Evolutionary conservation across 2,888 invertebrate genomes (phyloP).

Genomic region (Cryptocephalus primarius): DNA sequence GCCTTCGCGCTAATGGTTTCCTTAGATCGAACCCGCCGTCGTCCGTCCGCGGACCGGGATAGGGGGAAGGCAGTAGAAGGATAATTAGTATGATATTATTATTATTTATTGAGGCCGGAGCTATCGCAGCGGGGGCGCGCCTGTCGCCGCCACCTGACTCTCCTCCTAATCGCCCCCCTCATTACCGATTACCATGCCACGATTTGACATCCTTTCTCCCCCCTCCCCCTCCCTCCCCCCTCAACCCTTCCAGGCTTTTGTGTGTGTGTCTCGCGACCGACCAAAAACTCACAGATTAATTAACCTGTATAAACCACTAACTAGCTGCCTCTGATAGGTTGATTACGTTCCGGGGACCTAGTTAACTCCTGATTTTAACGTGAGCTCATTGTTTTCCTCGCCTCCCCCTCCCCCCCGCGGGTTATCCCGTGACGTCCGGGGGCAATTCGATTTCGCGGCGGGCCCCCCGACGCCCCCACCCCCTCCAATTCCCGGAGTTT

Average conservation of each 20-base stretch:
- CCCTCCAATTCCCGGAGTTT: too few relatives aligned
- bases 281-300: slow-evolving; percentile 32
- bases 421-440: too few relatives aligned
- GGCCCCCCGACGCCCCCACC: too few relatives aligned
- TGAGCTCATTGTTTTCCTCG: too few relatives aligned
- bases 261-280: too few relatives aligned
- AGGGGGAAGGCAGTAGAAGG: neutral
- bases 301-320: slow-evolving; percentile 30
- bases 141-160: slow-evolving; percentile 29
- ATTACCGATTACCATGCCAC: slow-evolving; percentile 32
- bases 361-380: neutral
- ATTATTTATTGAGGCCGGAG: slow-evolving; percentile 13
- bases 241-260: too few relatives aligned
- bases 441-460: too few relatives aligned
- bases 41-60: too few relatives aligned
- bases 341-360: neutral
- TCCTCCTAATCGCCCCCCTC: slow-evolving; percentile 31
- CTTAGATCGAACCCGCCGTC: too few relatives aligned
- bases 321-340: slow-evolving; percentile 21
- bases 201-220: slow-evolving; percentile 29
- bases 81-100: slow-evolving; percentile 19
- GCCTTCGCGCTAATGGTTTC: too few relatives aligned
- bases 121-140: slow-evolving; percentile 22
- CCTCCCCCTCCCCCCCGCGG: too few relatives aligned
- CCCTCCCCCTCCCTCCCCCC: too few relatives aligned